These are phyloP conservation scores for Nomada lathburiana DNA, from an alignment of 2,888 invertebrate species.

Conservation along the genomic window DNA sequence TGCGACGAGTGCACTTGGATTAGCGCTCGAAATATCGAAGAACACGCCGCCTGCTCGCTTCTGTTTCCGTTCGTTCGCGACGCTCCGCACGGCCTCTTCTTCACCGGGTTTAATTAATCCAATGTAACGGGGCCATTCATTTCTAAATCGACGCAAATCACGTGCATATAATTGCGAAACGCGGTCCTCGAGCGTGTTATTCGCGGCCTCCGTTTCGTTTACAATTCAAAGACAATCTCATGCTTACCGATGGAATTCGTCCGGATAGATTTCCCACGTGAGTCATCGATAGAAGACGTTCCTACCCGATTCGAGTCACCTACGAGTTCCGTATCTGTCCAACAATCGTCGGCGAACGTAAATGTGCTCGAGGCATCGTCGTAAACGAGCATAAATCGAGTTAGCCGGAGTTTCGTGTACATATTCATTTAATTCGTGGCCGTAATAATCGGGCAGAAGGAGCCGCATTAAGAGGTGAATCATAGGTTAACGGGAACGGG, in stretches of 20 bases:
- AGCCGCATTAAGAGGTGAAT: constrained; percentile 81
- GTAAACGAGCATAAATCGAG: constrained; percentile 76
- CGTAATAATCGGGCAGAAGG: constrained; percentile 76
- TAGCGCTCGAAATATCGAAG: constrained; percentile 51
- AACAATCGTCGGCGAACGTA: constrained; percentile 9
- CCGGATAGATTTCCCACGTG: not conserved
- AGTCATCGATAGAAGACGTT: not conserved
- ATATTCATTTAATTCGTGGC: constrained; percentile 80
- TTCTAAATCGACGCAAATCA: constrained; percentile 1
- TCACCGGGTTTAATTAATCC: constrained; percentile 13
- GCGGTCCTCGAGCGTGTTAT: no score
- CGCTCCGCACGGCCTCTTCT: not conserved
- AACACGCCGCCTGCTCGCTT: constrained; percentile 42
- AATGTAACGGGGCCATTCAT: not conserved
- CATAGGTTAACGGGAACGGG: constrained; percentile 77
- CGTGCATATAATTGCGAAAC: not conserved
- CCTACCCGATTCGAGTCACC: not conserved
- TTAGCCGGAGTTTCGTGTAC: constrained; percentile 82
- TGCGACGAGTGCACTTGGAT: constrained; percentile 32
- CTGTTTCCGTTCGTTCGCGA: constrained; percentile 26
- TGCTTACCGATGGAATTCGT: no score
- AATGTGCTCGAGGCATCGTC: constrained; percentile 8
- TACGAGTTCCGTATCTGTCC: not conserved
- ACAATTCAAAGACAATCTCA: no score
- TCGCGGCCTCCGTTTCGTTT: no score